Conservation (phyloP, 2,113 vertebrate species). For the Tragelaphus buxtoni region DNA sequence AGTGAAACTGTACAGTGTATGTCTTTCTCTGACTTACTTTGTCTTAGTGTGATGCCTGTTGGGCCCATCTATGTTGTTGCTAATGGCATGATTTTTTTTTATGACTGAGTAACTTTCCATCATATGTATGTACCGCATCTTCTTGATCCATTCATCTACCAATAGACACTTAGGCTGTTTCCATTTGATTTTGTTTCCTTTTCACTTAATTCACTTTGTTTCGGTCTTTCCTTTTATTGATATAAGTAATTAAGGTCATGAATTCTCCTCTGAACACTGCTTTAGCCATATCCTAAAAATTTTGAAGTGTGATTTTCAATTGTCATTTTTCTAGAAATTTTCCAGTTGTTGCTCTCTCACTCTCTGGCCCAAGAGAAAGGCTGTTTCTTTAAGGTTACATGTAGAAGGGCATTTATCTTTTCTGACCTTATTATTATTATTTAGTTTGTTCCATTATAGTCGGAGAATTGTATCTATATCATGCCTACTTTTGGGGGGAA, state of each 20-base stretch:
- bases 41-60: not conserved
- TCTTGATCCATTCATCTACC: not conserved
- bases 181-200: not conserved
- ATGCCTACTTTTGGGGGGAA: not conserved
- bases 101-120: not conserved
- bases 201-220: not conserved
- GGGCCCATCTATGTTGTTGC: not conserved
- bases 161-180: not conserved
- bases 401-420: not conserved
- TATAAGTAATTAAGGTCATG: not conserved
- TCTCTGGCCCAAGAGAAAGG: not conserved
- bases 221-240: not conserved
- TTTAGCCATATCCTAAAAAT: not conserved
- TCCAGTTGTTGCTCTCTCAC: not conserved
- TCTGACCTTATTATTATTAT: not conserved
- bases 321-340: not conserved
- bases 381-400: not conserved
- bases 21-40: not conserved
- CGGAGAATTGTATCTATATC: not conserved
- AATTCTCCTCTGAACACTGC: not conserved
- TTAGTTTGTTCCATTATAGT: not conserved
- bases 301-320: not conserved
- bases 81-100: not conserved
- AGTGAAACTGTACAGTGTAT: not conserved
- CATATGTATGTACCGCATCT: accelerated